phyloP scores from a whole-genome alignment of 2,113 vertebrate species.

The Ploceus nigricollis region DNA sequence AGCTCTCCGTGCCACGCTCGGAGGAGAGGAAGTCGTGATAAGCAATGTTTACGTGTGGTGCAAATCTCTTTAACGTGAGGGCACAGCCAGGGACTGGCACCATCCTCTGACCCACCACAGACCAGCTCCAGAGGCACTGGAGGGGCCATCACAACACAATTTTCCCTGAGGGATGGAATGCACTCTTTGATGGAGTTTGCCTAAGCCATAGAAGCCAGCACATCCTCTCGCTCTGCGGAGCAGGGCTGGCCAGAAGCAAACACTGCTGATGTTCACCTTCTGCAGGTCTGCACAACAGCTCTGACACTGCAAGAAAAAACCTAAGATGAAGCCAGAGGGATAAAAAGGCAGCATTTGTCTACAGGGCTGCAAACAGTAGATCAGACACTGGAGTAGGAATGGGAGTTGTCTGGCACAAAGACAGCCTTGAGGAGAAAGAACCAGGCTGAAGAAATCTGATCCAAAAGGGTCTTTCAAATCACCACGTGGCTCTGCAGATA shows the following conservation, averaged over 20 bases:
- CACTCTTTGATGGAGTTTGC: background rate
- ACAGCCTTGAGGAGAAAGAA: background rate
- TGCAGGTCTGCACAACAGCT: background rate
- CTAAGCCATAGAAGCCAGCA: background rate
- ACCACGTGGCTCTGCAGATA: background rate
- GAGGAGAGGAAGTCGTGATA: slow-evolving; percentile 20
- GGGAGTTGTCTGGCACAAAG: background rate
- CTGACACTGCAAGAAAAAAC: background rate
- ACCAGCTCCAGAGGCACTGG: background rate
- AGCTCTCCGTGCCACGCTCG: accelerated
- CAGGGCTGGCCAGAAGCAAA: background rate
- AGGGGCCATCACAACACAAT: background rate
- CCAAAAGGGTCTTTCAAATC: background rate
- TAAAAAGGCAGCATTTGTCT: background rate
- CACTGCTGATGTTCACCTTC: background rate
- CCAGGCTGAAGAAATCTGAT: background rate
- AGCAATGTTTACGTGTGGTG: background rate
- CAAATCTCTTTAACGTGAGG: background rate
- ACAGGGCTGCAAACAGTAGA: background rate
- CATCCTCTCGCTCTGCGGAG: background rate
- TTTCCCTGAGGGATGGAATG: background rate
- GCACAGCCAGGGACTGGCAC: background rate
- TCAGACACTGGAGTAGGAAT: background rate
- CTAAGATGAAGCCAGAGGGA: background rate
- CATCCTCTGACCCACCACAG: background rate